These are phyloP conservation scores for Eurytoma californica DNA, from an alignment of 2,888 invertebrate genomes.

Conservation along the genomic window DNA sequence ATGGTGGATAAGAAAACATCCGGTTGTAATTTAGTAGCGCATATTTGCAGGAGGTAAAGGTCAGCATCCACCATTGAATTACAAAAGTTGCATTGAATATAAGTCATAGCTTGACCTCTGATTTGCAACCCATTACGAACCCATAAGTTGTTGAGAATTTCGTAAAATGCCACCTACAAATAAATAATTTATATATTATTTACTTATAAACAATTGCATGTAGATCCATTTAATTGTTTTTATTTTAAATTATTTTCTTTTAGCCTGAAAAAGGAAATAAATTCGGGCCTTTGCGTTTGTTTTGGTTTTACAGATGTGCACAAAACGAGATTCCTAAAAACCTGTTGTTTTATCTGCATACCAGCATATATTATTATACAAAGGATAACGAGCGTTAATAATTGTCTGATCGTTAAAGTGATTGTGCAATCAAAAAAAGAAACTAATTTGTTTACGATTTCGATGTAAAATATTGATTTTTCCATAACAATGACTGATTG, in stretches of 20 bases:
- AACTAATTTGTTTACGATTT: no score
- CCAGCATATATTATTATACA: neutral
- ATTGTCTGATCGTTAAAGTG: slow-evolving; percentile 16
- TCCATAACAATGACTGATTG: no score
- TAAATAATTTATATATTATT: slow-evolving; percentile 45
- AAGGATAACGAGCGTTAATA: neutral
- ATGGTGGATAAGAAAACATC: slow-evolving; percentile 91
- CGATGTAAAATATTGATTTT: no score
- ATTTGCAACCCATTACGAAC: slow-evolving; percentile 97
- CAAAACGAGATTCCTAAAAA: neutral
- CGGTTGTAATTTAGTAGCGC: slow-evolving; percentile 90
- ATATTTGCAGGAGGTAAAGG: slow-evolving; percentile 94
- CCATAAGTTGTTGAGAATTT: slow-evolving; percentile 96
- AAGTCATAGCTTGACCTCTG: slow-evolving; percentile 99
- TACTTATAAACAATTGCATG: no score
- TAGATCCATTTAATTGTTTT: no score
- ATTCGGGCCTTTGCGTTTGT: neutral
- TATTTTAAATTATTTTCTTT: no score
- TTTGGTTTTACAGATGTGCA: neutral
- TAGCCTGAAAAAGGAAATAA: no score
- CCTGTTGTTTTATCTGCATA: neutral
- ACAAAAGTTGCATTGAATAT: slow-evolving; percentile 98
- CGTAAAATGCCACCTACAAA: slow-evolving; percentile 92
- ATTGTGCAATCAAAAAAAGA: neutral
- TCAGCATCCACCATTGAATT: slow-evolving; percentile 99